Percentiles rank a stretch among this genome's conserved stretches.
phyloP scores from a whole-genome alignment of 2,113 vertebrate genomes.

The Pipra filicauda region DNA sequence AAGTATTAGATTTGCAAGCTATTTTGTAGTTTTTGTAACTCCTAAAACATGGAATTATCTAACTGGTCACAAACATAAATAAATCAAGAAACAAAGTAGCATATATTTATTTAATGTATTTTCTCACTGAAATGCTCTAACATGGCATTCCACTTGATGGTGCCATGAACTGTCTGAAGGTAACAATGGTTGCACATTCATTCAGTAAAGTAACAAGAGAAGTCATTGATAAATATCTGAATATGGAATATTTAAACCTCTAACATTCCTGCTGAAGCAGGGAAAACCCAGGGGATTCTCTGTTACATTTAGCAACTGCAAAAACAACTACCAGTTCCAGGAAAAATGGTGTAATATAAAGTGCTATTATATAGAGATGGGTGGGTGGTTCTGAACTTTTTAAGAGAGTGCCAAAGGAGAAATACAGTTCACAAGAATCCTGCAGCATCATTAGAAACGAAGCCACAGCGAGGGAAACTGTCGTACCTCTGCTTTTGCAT shows the following conservation, averaged over 20 bases:
- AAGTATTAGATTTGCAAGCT: not conserved
- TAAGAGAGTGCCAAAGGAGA: not conserved
- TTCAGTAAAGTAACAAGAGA: not conserved
- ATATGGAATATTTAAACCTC: not conserved
- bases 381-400: not conserved
- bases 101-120: not conserved
- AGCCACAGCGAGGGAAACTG: rapidly evolving
- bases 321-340: conserved; percentile 19
- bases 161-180: conserved; percentile 1
- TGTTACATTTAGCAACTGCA: conserved; percentile 6
- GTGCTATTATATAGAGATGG: not conserved
- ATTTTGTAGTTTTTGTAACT: not conserved
- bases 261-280: not conserved
- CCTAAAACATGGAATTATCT: not conserved
- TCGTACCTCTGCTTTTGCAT: not conserved
- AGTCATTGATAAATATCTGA: not conserved
- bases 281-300: conserved; percentile 12
- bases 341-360: conserved; percentile 46
- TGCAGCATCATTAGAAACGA: not conserved
- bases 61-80: not conserved
- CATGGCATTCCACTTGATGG: not conserved
- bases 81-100: not conserved
- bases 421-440: not conserved
- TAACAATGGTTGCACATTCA: not conserved
- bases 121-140: not conserved